Percentiles rank a stretch among this genome's conserved stretches.
Conservation (phyloP, 2,797 vertebrate species). For the Sebastes flavidus region DNA sequence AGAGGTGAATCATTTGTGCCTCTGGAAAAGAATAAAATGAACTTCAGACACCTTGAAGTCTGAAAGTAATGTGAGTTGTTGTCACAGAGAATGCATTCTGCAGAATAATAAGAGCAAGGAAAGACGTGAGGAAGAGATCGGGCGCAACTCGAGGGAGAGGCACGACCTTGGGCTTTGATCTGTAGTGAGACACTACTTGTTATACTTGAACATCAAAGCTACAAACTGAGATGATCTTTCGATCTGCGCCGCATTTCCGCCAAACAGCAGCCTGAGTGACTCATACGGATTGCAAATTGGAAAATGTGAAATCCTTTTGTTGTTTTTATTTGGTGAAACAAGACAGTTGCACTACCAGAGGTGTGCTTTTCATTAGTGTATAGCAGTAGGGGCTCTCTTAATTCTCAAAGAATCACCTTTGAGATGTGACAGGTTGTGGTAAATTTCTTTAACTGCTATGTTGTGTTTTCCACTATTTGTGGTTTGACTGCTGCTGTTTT, state of each 20-base stretch:
- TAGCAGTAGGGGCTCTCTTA: neutral
- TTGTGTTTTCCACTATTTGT: too few relatives aligned
- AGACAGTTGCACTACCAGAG: neutral
- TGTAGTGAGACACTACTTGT: conserved; percentile 1
- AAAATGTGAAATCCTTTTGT: conserved; percentile 2
- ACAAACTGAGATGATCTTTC: conserved; percentile 28
- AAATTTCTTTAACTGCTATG: neutral
- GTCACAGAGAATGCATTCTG: conserved; percentile 1
- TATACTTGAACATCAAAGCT: conserved; percentile 42
- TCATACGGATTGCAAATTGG: neutral
- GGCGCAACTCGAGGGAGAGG: neutral
- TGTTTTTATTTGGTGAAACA: neutral
- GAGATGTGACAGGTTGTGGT: neutral
- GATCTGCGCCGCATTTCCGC: neutral
- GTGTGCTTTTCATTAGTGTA: neutral
- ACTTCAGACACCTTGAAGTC: conserved; percentile 22
- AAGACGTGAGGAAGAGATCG: neutral
- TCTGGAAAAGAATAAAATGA: neutral
- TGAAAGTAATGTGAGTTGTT: conserved; percentile 8
- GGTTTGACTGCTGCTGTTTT: too few relatives aligned
- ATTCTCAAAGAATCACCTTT: neutral
- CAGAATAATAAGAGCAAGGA: conserved; percentile 1
- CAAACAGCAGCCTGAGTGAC: neutral
- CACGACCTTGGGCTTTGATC: conserved; percentile 41
- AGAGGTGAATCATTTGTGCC: neutral